Conservation (phyloP, 2,797 vertebrate genomes). For the Cyclura pinguis region DNA sequence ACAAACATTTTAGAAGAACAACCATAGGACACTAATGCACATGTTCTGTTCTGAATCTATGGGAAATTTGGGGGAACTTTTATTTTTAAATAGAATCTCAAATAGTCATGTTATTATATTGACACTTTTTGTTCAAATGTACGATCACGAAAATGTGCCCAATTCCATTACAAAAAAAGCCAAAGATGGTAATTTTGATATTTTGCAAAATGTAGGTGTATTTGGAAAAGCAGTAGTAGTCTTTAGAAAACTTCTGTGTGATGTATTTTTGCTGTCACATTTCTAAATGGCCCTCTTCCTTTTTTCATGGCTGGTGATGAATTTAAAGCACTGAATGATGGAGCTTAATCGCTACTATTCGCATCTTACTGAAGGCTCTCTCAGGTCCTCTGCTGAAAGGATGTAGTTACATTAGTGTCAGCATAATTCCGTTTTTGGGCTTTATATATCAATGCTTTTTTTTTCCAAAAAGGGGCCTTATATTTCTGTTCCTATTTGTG, state of each 20-base stretch:
- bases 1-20: constrained; percentile 2
- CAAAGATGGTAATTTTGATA: constrained; percentile 28
- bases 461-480: neutral
- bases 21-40: constrained; percentile 2
- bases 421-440: constrained; percentile 12
- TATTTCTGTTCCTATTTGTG: constrained; percentile 15
- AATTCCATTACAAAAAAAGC: constrained; percentile 40
- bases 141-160: constrained; percentile 29
- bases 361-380: constrained; percentile 49
- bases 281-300: constrained; percentile 59
- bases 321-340: constrained; percentile 56
- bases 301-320: constrained; percentile 31
- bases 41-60: neutral
- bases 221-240: constrained; percentile 40
- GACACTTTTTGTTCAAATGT: constrained; percentile 24
- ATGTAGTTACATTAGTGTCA: constrained; percentile 32
- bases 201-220: constrained; percentile 47
- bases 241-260: constrained; percentile 57
- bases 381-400: constrained; percentile 22
- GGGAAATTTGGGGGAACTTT: constrained; percentile 1
- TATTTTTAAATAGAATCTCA: constrained; percentile 49
- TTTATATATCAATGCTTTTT: constrained; percentile 11
- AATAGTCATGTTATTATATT: constrained; percentile 41
- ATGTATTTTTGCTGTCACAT: constrained; percentile 56
- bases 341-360: constrained; percentile 24